A percentile compares a stretch with the other conserved stretches of the same genome.
These are phyloP conservation scores for Scaptomyza flava DNA, from an alignment of 2,888 invertebrate species.

Conservation along the genomic window DNA sequence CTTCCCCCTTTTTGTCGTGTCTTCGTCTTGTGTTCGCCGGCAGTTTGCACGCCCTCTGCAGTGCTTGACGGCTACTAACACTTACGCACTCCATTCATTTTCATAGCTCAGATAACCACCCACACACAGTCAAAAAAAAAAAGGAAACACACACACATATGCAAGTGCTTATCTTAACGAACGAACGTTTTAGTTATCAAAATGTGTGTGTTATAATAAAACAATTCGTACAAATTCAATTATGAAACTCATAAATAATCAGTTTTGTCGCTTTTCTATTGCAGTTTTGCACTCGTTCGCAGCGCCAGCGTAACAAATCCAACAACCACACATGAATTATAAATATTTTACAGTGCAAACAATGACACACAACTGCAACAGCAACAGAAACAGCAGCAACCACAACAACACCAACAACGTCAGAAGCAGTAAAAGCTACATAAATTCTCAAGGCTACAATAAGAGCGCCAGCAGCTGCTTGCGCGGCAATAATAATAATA, in stretches of 20 bases:
- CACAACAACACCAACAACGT: slow-evolving; percentile 4
- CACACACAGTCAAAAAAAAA: slow-evolving; percentile 19
- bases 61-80: slow-evolving; percentile 31
- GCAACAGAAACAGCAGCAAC: slow-evolving; percentile 20
- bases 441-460: slow-evolving; percentile 41
- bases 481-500: slow-evolving; percentile 29
- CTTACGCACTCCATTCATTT: slow-evolving; percentile 51
- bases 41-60: slow-evolving; percentile 48
- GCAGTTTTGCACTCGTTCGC: slow-evolving; percentile 53
- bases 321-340: slow-evolving; percentile 43
- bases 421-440: slow-evolving; percentile 32
- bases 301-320: slow-evolving; percentile 27
- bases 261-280: slow-evolving; percentile 61
- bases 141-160: slow-evolving; percentile 7
- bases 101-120: slow-evolving; percentile 42
- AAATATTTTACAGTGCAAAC: slow-evolving; percentile 60
- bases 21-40: slow-evolving; percentile 44
- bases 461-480: slow-evolving; percentile 42
- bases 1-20: slow-evolving; percentile 30
- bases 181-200: slow-evolving; percentile 53
- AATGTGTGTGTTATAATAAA: slow-evolving; percentile 41
- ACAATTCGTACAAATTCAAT: slow-evolving; percentile 55
- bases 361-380: slow-evolving; percentile 65
- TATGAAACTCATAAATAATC: slow-evolving; percentile 60
- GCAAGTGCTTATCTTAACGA: slow-evolving; percentile 53